These are phyloP conservation scores for Holotrichia oblita DNA, from an alignment of 1,140 invertebrate genomes.

Conservation along the genomic window DNA sequence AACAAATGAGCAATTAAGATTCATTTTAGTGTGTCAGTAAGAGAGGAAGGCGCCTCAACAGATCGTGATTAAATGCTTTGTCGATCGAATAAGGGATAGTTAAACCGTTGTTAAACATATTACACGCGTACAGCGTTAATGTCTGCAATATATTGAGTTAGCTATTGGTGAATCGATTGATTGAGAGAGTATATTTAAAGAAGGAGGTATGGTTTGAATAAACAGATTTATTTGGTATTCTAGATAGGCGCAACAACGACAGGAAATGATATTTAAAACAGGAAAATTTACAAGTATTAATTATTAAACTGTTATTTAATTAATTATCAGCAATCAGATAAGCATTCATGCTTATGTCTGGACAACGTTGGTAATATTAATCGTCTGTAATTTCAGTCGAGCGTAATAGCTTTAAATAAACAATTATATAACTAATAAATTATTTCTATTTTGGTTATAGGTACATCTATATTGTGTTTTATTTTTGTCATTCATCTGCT, in stretches of 20 bases:
- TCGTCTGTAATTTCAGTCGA: not conserved
- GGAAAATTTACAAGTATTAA: slow-evolving; percentile 29
- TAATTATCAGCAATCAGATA: not conserved
- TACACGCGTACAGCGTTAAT: not conserved
- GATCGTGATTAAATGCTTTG: slow-evolving; percentile 31
- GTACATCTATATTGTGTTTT: too few relatives aligned
- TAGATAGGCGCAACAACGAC: not conserved
- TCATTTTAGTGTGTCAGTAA: slow-evolving; percentile 36
- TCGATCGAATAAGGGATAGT: slow-evolving; percentile 17
- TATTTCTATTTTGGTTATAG: too few relatives aligned
- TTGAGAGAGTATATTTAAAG: not conserved
- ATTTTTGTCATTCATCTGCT: too few relatives aligned
- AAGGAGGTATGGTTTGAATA: not conserved
- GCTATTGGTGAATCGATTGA: not conserved
- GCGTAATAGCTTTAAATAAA: too few relatives aligned
- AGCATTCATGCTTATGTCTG: not conserved
- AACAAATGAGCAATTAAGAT: slow-evolving; percentile 36
- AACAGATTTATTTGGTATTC: not conserved
- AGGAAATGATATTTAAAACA: slow-evolving; percentile 21
- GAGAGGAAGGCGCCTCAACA: slow-evolving; percentile 20
- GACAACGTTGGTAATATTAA: not conserved
- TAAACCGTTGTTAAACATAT: not conserved
- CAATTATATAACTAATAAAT: too few relatives aligned
- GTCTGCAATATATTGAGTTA: not conserved
- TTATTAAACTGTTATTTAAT: slow-evolving; percentile 27